A percentile compares a stretch with the other conserved stretches of the same genome.
Evolutionary conservation across 2,888 invertebrate genomes (phyloP).

Genomic region (Drosophila pseudotalamancana): DNA sequence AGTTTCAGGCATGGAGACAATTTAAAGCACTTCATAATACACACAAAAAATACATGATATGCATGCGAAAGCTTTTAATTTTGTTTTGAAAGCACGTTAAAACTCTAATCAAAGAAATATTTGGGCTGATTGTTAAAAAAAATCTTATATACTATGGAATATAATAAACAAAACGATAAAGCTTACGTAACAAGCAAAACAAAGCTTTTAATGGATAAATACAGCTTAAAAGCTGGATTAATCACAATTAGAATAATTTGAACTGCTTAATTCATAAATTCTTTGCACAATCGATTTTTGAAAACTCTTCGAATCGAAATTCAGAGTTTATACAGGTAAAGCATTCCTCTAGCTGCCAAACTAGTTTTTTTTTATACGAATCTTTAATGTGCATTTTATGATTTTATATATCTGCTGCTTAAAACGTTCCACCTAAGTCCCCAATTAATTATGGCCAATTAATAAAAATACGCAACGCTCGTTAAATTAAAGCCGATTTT

Average conservation of each 20-base stretch:
- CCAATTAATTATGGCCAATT: slow-evolving; percentile 65
- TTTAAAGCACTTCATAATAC: neutral
- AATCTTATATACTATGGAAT: too few relatives aligned
- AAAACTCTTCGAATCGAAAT: neutral
- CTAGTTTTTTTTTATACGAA: slow-evolving; percentile 6
- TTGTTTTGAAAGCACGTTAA: neutral
- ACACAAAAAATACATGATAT: neutral
- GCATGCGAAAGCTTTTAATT: neutral
- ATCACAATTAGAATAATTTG: too few relatives aligned
- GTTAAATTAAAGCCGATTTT: slow-evolving; percentile 51
- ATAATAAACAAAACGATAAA: too few relatives aligned
- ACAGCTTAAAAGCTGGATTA: too few relatives aligned
- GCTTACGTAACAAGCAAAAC: too few relatives aligned
- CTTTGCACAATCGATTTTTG: neutral
- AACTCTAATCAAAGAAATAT: neutral
- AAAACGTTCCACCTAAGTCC: slow-evolving; percentile 46
- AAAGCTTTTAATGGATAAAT: too few relatives aligned
- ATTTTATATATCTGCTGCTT: slow-evolving; percentile 17
- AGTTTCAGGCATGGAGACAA: too few relatives aligned
- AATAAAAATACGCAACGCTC: slow-evolving; percentile 52
- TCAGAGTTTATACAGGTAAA: neutral
- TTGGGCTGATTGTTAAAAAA: neutral
- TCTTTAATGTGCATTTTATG: slow-evolving; percentile 41
- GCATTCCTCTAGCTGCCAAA: neutral
- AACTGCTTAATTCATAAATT: too few relatives aligned